phyloP scores from a whole-genome alignment of 2,888 invertebrate genomes.

The Tenthredo notha region DNA sequence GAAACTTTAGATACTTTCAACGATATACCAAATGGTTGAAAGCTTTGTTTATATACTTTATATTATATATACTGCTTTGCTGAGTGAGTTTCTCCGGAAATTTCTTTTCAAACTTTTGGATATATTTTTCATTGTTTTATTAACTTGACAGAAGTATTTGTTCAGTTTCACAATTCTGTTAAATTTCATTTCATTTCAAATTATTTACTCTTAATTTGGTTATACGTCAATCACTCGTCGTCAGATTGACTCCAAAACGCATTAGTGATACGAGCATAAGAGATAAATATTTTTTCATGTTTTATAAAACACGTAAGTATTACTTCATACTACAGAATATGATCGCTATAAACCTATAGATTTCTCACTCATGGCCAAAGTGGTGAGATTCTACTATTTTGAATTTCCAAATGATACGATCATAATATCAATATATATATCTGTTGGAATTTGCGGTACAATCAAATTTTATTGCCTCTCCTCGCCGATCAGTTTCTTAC shows the following conservation, averaged over 20 bases:
- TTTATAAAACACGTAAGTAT: neutral
- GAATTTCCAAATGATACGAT: conserved; percentile 1
- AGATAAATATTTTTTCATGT: neutral
- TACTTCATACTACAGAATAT: neutral
- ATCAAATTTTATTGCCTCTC: neutral
- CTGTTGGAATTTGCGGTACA: neutral
- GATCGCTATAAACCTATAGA: neutral
- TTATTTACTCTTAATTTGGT: neutral
- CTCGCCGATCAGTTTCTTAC: neutral
- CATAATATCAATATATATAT: neutral
- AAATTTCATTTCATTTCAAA: neutral
- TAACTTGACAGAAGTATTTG: neutral
- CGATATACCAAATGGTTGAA: conserved; percentile 1
- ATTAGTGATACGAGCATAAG: neutral
- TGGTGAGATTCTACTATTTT: neutral
- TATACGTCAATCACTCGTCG: neutral
- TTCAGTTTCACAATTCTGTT: neutral
- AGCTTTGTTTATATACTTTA: neutral
- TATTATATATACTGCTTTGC: neutral
- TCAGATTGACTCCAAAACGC: neutral
- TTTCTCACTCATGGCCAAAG: neutral
- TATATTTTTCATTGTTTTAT: conserved; percentile 1
- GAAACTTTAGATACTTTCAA: conserved; percentile 22
- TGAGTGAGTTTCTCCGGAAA: neutral
- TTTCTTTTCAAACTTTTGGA: neutral